A percentile compares a stretch with the other conserved stretches of the same genome.
Conservation (phyloP, 2,797 vertebrate genomes). For the Rousettus madagascariensis region DNA sequence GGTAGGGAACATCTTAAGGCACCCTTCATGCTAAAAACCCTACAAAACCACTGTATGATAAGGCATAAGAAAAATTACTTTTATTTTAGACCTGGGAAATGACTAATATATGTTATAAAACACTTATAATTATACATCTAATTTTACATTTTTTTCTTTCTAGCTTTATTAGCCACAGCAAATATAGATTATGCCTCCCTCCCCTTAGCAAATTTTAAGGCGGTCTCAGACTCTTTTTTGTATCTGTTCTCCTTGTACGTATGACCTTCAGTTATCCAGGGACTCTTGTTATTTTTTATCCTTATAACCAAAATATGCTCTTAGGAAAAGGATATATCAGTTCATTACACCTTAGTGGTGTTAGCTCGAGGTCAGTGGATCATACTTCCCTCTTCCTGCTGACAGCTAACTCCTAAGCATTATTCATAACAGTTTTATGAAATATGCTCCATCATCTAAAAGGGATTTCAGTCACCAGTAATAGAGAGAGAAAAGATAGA, state of each 20-base stretch:
- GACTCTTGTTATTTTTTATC: not conserved
- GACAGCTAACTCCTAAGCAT: not conserved
- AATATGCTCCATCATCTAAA: not conserved
- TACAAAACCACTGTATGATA: not conserved
- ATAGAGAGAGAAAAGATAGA: not conserved
- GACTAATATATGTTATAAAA: not conserved
- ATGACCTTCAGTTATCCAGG: not conserved
- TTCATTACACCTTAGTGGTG: not conserved
- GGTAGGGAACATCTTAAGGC: slow-evolving; percentile 85
- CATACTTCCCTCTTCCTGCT: not conserved
- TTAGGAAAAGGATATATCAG: not conserved
- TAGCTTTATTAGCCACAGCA: not conserved
- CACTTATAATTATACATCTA: not conserved
- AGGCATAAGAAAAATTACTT: not conserved
- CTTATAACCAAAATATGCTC: not conserved
- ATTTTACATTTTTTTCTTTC: not conserved
- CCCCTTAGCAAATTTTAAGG: not conserved
- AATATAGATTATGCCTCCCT: not conserved
- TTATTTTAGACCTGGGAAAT: not conserved
- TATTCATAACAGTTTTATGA: not conserved
- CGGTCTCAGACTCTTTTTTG: not conserved
- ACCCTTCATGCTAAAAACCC: not conserved
- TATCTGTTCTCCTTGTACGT: not conserved
- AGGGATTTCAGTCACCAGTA: not conserved
- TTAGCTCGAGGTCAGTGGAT: not conserved